Conservation (phyloP, 2,797 vertebrate species). For the Microctenopoma stevenorrisi region DNA sequence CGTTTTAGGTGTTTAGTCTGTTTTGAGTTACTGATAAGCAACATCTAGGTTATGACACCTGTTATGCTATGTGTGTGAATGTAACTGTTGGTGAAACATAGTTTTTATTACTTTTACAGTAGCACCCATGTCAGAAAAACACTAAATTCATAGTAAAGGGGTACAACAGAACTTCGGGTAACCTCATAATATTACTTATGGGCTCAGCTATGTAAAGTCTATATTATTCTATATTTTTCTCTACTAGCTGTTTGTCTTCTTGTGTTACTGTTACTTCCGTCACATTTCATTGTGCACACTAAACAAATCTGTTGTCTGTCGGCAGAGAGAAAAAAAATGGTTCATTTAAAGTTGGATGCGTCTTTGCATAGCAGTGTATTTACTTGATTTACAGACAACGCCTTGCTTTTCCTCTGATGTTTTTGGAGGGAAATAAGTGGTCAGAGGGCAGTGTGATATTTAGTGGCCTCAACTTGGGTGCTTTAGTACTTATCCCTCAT, state of each 20-base stretch:
- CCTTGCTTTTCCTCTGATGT: conserved; percentile 54
- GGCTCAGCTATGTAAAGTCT: not conserved
- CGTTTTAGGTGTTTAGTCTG: conserved; percentile 23
- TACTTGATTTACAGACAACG: conserved; percentile 67
- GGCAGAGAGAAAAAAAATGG: conserved; percentile 17
- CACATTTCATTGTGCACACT: conserved; percentile 22
- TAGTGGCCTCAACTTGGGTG: conserved; percentile 63
- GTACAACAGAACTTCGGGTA: not conserved
- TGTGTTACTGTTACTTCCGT: conserved; percentile 1
- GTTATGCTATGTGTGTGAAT: conserved; percentile 31
- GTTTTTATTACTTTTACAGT: conserved; percentile 18
- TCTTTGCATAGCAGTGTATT: conserved; percentile 66
- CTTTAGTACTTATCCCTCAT: conserved; percentile 75
- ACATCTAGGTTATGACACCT: conserved; percentile 31
- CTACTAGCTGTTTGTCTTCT: not conserved
- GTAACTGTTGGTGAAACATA: conserved; percentile 32
- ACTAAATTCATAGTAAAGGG: not conserved
- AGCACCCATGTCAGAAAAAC: not conserved
- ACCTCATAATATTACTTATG: not conserved
- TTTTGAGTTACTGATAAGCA: conserved; percentile 25
- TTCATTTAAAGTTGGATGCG: conserved; percentile 57
- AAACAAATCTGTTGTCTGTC: conserved; percentile 66
- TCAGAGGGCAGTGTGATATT: conserved; percentile 61
- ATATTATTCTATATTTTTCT: not conserved
- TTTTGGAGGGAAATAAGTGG: conserved; percentile 67